phyloP scores from a whole-genome alignment of 30 jellyfish, hydroid and myxozoan genomes.

The Hydractinia echinata region DNA sequence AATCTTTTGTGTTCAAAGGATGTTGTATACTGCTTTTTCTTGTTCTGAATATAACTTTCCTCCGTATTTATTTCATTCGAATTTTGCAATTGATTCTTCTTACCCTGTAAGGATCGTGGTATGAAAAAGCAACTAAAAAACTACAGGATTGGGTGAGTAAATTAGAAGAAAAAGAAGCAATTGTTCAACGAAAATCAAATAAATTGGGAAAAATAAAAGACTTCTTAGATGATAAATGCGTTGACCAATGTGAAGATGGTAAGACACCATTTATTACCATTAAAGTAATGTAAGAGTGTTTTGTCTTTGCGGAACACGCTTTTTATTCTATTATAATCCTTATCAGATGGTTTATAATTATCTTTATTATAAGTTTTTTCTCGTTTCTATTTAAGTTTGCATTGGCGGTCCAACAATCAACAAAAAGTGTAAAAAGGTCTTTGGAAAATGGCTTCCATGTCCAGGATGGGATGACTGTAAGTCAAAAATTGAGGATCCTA shows the following conservation, averaged over 20 bases:
- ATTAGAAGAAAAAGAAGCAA: conserved; percentile 38
- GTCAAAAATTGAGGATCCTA: conserved; percentile 54
- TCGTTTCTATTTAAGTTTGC: conserved; percentile 38
- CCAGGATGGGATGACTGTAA: conserved; percentile 68
- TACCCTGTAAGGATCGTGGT: conserved; percentile 18
- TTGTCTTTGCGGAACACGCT: too few relatives aligned
- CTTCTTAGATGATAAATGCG: conserved; percentile 47
- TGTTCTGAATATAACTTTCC: too few relatives aligned
- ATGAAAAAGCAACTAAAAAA: conserved; percentile 31
- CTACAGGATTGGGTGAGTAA: conserved; percentile 48
- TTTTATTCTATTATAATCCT: too few relatives aligned
- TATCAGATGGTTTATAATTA: too few relatives aligned
- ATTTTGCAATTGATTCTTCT: too few relatives aligned
- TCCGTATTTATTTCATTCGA: too few relatives aligned
- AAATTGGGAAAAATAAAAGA: conserved; percentile 51
- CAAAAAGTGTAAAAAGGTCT: conserved; percentile 55
- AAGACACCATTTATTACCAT: neutral
- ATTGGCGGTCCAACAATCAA: conserved; percentile 68
- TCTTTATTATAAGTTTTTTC: neutral
- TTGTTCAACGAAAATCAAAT: conserved; percentile 39
- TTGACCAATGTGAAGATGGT: conserved; percentile 60
- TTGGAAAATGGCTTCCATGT: conserved; percentile 66
- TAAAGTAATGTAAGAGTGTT: too few relatives aligned
- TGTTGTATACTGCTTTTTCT: too few relatives aligned
- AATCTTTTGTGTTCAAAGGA: too few relatives aligned